phyloP scores from a whole-genome alignment of 1,140 invertebrate species.

The Atopsyche davidsoni region DNA sequence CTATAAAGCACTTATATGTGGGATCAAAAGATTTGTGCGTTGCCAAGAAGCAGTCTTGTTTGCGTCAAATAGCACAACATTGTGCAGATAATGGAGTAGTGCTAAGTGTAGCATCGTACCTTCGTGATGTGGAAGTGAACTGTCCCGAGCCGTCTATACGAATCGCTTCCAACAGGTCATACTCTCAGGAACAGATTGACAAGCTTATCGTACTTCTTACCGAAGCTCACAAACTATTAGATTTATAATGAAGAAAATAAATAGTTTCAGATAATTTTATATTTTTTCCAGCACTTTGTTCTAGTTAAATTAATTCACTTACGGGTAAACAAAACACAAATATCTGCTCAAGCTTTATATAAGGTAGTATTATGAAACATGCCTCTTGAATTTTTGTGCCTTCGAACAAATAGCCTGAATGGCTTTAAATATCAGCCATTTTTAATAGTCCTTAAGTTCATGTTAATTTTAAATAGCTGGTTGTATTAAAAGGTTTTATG shows the following conservation, averaged over 20 bases:
- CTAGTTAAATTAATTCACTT: not conserved
- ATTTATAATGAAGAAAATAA: conserved; percentile 1
- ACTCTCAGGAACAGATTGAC: conserved; percentile 52
- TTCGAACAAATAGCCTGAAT: conserved; percentile 7
- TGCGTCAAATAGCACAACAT: conserved; percentile 57
- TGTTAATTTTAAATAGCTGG: too few relatives aligned
- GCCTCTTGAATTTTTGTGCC: conserved; percentile 15
- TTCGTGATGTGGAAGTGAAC: conserved; percentile 54
- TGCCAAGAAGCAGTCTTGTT: conserved; percentile 48
- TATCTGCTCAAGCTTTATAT: too few relatives aligned
- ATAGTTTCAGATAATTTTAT: not conserved
- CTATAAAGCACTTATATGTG: conserved; percentile 75
- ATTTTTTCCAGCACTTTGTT: not conserved
- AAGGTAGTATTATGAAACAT: too few relatives aligned
- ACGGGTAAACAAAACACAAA: conserved; percentile 2
- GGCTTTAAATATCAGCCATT: conserved; percentile 13
- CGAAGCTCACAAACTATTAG: conserved; percentile 36
- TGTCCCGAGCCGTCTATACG: conserved; percentile 60
- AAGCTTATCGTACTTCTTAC: conserved; percentile 40
- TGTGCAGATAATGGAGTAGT: conserved; percentile 57
- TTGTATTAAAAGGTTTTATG: too few relatives aligned
- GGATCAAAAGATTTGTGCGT: conserved; percentile 43
- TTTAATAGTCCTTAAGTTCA: conserved; percentile 9
- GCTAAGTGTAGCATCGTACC: conserved; percentile 57
- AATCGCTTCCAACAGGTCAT: conserved; percentile 53